These are phyloP conservation scores for Aselliscus stoliczkanus DNA, from an alignment of 2,797 vertebrate genomes.

Conservation along the genomic window DNA sequence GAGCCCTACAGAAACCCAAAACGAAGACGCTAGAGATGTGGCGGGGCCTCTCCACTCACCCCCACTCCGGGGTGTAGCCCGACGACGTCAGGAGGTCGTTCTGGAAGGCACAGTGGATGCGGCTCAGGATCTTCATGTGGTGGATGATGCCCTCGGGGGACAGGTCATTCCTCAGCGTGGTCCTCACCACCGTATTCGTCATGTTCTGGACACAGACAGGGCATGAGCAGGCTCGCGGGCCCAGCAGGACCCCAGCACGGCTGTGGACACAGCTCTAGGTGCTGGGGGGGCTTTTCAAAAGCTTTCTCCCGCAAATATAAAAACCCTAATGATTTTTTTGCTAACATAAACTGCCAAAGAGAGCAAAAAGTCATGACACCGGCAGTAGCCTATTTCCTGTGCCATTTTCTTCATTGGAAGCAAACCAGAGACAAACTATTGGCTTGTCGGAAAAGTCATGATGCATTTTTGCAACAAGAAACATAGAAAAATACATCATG, in stretches of 20 bases:
- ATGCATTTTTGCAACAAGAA: too few relatives aligned
- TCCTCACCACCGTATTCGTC: constrained; percentile 81
- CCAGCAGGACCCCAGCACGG: fast-evolving
- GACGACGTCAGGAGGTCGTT: constrained; percentile 84
- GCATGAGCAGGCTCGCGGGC: neutral
- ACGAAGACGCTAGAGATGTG: fast-evolving
- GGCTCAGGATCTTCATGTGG: constrained; percentile 78
- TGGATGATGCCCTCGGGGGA: constrained; percentile 66
- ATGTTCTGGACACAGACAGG: constrained; percentile 83
- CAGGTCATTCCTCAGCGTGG: constrained; percentile 79
- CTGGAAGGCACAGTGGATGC: constrained; percentile 87
- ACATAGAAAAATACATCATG: too few relatives aligned
- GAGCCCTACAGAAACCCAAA: neutral
- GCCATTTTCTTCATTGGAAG: constrained; percentile 54
- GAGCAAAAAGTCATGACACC: fast-evolving
- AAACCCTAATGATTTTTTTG: neutral
- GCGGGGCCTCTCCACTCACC: constrained; percentile 77
- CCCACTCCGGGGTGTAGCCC: constrained; percentile 82
- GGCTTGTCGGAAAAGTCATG: too few relatives aligned
- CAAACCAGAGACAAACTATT: constrained; percentile 84
- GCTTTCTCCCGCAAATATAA: fast-evolving
- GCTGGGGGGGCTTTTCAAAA: neutral
- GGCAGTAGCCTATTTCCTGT: too few relatives aligned
- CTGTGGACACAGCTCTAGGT: fast-evolving
- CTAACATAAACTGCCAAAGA: neutral